Evolutionary conservation across 2,797 vertebrate genomes (phyloP).

Genomic region (Enteromius fasciolatus): DNA sequence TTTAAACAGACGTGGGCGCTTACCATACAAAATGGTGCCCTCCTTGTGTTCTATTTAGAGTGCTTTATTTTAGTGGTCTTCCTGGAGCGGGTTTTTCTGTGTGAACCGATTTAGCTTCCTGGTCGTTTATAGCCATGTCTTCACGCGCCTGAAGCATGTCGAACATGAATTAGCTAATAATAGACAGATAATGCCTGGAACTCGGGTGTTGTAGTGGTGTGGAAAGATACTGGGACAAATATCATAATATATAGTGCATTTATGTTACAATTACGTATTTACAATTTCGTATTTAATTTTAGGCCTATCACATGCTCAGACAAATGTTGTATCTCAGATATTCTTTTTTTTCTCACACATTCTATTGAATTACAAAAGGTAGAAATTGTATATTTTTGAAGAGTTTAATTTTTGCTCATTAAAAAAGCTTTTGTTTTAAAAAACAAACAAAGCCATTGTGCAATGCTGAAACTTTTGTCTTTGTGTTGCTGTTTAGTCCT

Average conservation of each 20-base stretch:
- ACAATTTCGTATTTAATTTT: neutral
- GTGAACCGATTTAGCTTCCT: neutral
- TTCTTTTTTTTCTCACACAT: neutral
- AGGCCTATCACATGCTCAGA: neutral
- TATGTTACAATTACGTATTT: too few species aligned
- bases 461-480: neutral
- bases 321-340: neutral
- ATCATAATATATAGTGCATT: neutral
- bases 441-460: neutral
- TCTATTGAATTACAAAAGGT: neutral
- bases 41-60: neutral
- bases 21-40: conserved; percentile 4
- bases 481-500: neutral
- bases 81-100: neutral
- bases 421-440: neutral
- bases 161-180: neutral
- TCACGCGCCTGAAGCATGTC: neutral
- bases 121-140: neutral
- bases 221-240: neutral
- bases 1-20: neutral
- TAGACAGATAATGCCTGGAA: neutral
- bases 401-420: neutral
- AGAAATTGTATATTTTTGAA: neutral
- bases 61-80: conserved; percentile 5
- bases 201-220: too few species aligned